Evolutionary conservation across 53 echinoderm and acorn worm species (phyloP), one percentile per base, ranked within the genome.

Genomic region (Mesocentrotus franciscanus): DNA sequence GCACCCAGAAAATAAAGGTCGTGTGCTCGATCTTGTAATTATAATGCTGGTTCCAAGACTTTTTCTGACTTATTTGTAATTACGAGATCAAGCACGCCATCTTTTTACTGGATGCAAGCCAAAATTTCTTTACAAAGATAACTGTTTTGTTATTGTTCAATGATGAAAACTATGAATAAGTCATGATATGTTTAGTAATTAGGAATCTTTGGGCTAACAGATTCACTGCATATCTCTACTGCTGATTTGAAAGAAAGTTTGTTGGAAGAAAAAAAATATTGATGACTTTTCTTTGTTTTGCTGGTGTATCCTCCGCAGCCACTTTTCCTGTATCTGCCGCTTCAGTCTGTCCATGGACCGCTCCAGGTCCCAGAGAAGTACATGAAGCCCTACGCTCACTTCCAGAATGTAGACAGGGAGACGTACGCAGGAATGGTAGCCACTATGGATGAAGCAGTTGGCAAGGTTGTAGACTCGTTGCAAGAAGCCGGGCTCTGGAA

Each of bases 291-390:
- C n/a, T 62, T 62, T 62, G 14, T 13, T 62, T 62, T 74, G 14
- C 9, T 22, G n/a, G n/a, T 74, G 32, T 32, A 6, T 74, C 22
- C 42, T 92, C 56, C 61, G 11, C 90, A 97, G 95, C 98, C 98
- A 14, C 89, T 98, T 20, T 98, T 98, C 87, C 93, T 98, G 39
- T 98, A 96, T 95, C 94, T 98, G 35, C 96, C 98, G 10, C 96
- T 97, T 71, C 97, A 97, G 91, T 95, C 96, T 12, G 97, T 96
- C n/a, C 98, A 98, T 84, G 68, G 84, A 15, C 98, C 98, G 1
- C 97, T 98, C 0, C 98, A 98, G 95, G 98, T 97, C 6, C 98
- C 98, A 8, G 71, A 66, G 6, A 92, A 98, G 61, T 98, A 98
- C 92, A 71, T 92, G 68, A 85, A 62, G 26, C 95, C 96, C 1